phyloP scores from a whole-genome alignment of 2,113 vertebrate genomes.

The Bubo bubo region DNA sequence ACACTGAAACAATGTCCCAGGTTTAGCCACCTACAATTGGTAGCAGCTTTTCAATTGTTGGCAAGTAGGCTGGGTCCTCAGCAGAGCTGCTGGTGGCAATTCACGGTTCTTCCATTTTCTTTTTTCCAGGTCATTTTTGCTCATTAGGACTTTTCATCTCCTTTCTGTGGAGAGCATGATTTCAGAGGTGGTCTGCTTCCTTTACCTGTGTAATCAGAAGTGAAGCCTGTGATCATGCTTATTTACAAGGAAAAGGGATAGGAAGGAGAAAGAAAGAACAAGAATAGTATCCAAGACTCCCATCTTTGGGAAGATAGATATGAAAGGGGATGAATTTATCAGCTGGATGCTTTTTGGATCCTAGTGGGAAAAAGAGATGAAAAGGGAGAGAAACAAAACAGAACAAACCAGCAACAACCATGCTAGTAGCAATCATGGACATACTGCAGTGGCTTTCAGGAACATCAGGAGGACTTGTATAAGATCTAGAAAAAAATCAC shows the following conservation, averaged over 20 bases:
- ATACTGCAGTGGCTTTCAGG: background rate
- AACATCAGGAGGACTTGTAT: background rate
- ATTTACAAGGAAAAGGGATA: background rate
- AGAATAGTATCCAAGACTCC: background rate
- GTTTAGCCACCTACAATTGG: background rate
- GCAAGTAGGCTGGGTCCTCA: background rate
- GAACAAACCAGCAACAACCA: background rate
- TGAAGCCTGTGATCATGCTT: background rate
- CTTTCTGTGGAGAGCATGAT: background rate
- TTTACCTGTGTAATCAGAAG: background rate
- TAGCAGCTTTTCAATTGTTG: constrained; percentile 21
- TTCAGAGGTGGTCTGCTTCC: background rate
- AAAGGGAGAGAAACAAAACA: background rate
- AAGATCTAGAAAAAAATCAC: background rate
- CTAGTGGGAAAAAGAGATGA: background rate
- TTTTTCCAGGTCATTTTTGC: background rate
- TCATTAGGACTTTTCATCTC: background rate
- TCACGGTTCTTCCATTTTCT: background rate
- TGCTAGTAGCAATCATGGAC: background rate
- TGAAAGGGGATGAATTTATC: background rate
- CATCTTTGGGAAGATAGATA: background rate
- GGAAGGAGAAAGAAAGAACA: background rate
- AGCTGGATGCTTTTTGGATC: background rate
- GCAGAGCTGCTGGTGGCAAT: background rate
- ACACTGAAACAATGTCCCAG: background rate